Conservation (phyloP, 2,888 invertebrate species). For the Tenthredo livida region DNA sequence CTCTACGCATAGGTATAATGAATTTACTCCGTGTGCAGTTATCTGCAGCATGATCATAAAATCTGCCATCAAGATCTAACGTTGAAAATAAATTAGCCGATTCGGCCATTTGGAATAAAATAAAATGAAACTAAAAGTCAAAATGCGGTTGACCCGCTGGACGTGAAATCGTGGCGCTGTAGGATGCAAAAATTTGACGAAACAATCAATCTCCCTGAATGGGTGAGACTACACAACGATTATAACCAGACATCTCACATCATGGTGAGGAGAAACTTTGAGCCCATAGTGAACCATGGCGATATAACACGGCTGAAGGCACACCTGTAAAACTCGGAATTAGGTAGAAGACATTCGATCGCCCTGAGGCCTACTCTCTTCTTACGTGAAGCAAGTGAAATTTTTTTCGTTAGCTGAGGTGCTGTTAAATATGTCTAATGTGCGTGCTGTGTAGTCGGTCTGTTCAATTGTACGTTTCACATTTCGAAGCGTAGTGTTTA, state of each 20-base stretch:
- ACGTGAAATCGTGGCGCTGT: neutral
- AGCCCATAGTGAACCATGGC: neutral
- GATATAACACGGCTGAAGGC: neutral
- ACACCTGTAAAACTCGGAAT: slow-evolving; percentile 12
- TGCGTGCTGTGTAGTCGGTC: slow-evolving; percentile 2
- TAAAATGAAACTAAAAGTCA: too few relatives aligned
- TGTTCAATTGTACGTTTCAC: neutral
- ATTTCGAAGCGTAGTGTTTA: neutral
- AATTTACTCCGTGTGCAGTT: neutral
- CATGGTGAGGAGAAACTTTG: slow-evolving; percentile 26
- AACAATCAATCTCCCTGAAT: neutral
- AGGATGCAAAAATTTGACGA: too few relatives aligned
- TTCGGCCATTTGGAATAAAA: neutral
- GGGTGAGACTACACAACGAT: neutral
- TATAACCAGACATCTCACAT: neutral
- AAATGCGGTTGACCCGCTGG: too few relatives aligned
- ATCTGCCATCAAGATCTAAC: neutral
- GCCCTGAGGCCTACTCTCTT: slow-evolving; percentile 45
- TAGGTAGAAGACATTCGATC: neutral
- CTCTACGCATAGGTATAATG: neutral
- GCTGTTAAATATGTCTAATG: neutral
- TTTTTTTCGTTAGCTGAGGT: neutral
- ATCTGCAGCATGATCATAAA: neutral
- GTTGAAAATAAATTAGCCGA: neutral
- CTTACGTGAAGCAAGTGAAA: slow-evolving; percentile 46